Evolutionary conservation across 2,797 vertebrate genomes (phyloP).

Genomic region (Phoeniculus purpureus): DNA sequence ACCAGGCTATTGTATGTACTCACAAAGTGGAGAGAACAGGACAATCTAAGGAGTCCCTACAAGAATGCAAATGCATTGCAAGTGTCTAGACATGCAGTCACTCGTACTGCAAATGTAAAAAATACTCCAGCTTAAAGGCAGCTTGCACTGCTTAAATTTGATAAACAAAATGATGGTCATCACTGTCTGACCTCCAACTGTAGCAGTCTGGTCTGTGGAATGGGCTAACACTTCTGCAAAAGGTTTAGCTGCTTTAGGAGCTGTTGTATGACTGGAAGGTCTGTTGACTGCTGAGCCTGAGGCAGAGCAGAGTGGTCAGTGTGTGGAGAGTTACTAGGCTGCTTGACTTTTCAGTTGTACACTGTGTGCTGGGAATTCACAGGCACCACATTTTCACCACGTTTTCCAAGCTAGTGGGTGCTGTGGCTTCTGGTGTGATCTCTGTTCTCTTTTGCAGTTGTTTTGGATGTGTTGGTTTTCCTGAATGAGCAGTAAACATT

Average conservation of each 20-base stretch:
- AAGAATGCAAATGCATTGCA: constrained; percentile 70
- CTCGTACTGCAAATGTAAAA: constrained; percentile 48
- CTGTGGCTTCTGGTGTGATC: background rate
- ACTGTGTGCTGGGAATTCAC: background rate
- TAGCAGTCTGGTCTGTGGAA: constrained; percentile 8
- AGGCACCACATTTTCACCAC: background rate
- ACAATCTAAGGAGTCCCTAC: constrained; percentile 39
- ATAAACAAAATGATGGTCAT: constrained; percentile 23
- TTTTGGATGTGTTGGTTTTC: background rate
- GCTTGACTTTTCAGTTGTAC: background rate
- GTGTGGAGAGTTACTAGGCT: background rate
- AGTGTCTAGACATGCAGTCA: constrained; percentile 77
- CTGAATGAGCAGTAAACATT: background rate
- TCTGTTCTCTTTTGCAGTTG: background rate
- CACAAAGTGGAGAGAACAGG: constrained; percentile 61
- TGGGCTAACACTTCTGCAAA: background rate
- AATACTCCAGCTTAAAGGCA: constrained; percentile 4
- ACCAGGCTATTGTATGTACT: constrained; percentile 62
- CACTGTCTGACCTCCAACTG: constrained; percentile 16
- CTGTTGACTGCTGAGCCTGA: background rate
- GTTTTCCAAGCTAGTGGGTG: background rate
- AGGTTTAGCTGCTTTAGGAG: background rate
- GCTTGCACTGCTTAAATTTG: constrained; percentile 26
- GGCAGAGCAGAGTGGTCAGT: background rate
- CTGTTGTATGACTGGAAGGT: background rate